Evolutionary conservation across 2,113 vertebrate genomes (phyloP).

Genomic region (Illadopsis cleaveri): DNA sequence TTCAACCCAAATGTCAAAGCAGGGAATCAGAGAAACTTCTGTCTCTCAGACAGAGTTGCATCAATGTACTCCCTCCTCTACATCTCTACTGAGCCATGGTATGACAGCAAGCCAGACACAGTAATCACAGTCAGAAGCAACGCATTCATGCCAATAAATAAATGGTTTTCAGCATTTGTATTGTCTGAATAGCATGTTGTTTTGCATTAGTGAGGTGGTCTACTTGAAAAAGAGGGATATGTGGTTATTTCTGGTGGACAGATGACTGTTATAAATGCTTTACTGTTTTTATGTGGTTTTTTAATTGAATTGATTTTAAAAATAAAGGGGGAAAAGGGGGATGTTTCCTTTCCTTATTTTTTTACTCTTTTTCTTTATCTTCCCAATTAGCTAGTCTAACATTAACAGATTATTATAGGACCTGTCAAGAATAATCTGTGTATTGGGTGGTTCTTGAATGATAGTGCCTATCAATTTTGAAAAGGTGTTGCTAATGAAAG

Average conservation of each 20-base stretch:
- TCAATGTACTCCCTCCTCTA: background rate
- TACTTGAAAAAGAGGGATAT: background rate
- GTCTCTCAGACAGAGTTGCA: background rate
- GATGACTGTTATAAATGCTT: background rate
- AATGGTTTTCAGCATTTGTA: background rate
- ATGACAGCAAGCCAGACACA: background rate
- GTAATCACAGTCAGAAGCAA: conserved; percentile 9
- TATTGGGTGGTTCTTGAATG: background rate
- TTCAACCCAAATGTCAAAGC: conserved; percentile 45
- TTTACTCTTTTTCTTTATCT: background rate
- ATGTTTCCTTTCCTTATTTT: background rate
- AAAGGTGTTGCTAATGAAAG: conserved; percentile 54
- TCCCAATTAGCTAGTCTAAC: background rate
- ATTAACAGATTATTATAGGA: conserved; percentile 45
- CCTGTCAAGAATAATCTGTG: background rate
- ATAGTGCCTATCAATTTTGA: background rate
- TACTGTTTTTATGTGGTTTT: background rate
- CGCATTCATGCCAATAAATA: background rate
- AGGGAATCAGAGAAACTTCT: conserved; percentile 25
- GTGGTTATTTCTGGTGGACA: background rate
- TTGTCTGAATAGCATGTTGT: background rate
- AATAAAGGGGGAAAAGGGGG: background rate
- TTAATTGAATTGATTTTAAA: background rate
- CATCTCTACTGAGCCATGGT: background rate
- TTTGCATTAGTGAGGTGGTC: background rate